A percentile compares a stretch with the other conserved stretches of the same genome.
Evolutionary conservation across 2,797 vertebrate species (phyloP).

Genomic region (Neopelma chrysocephalum): DNA sequence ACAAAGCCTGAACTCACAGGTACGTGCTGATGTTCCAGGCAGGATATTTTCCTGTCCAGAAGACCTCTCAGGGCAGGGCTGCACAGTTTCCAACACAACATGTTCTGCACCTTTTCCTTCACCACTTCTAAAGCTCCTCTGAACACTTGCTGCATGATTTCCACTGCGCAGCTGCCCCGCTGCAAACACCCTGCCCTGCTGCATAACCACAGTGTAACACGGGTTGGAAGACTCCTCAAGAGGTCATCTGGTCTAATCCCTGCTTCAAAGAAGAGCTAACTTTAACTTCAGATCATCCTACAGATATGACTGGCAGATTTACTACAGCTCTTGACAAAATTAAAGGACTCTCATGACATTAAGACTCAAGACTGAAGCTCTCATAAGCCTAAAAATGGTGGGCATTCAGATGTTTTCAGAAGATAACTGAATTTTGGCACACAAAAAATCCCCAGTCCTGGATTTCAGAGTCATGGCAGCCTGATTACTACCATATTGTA

Average conservation of each 20-base stretch:
- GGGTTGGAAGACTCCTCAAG: conserved; percentile 25
- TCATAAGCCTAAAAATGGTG: not conserved
- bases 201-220: fast-evolving
- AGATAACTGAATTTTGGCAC: not conserved
- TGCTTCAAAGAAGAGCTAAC: conserved; percentile 40
- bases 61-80: not conserved
- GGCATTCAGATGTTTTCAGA: not conserved
- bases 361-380: not conserved
- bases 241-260: conserved; percentile 39
- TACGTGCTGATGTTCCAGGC: fast-evolving
- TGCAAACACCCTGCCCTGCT: not conserved
- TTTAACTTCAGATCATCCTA: conserved; percentile 43
- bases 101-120: not conserved
- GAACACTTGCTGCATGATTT: not conserved
- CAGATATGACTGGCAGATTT: conserved; percentile 27
- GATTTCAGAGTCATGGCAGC: not conserved
- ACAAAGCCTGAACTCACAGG: not conserved
- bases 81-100: not conserved
- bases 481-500: not conserved
- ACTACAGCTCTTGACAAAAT: not conserved
- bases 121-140: not conserved
- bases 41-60: not conserved
- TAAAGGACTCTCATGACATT: not conserved
- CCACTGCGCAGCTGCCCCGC: not conserved
- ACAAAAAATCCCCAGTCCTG: not conserved